Conservation (phyloP, 1,140 invertebrate species). For the Trissolcus basalis region DNA sequence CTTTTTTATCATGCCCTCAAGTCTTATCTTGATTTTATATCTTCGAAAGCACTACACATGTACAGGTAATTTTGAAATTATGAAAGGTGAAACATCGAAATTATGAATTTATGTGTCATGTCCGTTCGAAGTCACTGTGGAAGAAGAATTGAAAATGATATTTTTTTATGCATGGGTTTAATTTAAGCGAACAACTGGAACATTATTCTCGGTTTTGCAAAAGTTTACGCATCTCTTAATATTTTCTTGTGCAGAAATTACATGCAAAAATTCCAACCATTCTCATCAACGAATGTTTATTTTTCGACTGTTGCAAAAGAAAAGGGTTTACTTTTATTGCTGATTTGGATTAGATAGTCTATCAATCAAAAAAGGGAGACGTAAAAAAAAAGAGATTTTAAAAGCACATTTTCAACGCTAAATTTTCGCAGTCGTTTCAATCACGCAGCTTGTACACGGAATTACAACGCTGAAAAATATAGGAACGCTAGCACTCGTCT, state of each 20-base stretch:
- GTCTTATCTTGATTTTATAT: background rate
- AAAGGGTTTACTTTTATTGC: background rate
- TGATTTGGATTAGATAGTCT: conserved; percentile 24
- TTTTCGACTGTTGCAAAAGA: no score
- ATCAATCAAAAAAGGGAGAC: no score
- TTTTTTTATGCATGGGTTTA: background rate
- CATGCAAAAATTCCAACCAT: no score
- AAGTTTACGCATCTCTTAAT: no score
- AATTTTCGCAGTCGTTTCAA: conserved; percentile 35
- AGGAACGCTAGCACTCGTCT: conserved; percentile 42
- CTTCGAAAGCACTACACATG: conserved; percentile 25
- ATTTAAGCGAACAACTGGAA: conserved; percentile 10
- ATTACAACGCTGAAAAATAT: conserved; percentile 48
- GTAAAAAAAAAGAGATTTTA: conserved; percentile 21
- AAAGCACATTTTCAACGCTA: conserved; percentile 38
- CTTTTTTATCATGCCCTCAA: no score
- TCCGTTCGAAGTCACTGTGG: conserved; percentile 18
- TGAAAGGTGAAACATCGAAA: conserved; percentile 16
- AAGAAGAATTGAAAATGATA: conserved; percentile 5
- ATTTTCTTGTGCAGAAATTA: no score
- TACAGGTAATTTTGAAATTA: conserved; percentile 23
- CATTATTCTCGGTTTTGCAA: background rate
- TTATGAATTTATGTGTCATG: conserved; percentile 19
- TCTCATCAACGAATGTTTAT: no score
- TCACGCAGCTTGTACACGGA: conserved; percentile 41